Base-by-base conservation (phyloP, 2,888 invertebrate species). In the Augiades crinisus region DNA sequence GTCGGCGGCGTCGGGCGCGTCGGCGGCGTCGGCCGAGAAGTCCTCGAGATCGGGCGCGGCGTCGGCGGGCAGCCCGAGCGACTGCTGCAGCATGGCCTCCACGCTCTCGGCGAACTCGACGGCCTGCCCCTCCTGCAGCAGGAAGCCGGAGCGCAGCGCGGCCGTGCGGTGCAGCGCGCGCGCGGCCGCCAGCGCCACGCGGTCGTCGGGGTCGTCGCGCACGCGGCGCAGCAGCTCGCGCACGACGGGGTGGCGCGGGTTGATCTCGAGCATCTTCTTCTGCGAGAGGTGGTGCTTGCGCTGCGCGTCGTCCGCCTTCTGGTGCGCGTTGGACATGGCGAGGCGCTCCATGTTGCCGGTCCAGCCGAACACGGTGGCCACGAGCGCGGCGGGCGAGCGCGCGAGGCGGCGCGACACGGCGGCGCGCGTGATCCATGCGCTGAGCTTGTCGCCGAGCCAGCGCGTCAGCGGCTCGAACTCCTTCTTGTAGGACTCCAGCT, bases 321-420 rank as follows among this genome's bases (percentile, higher is more conserved):
- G 98, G 83, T 99, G 99, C 10, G 99, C 98, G 87, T 99, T 99
- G 38, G 96, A 95, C 59, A 96, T 87, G 58, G 99, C 98, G 60
- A 99, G 92, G 43, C 99, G 92, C 90, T 99, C 99, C 99, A 99
- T 99, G 86, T 99, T 99, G 68, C 99, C 99, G 66, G 99, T 98
- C 99, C 99, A 99, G 63, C 99, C 99, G 87, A 98, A 99, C 91
- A 96, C 95, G 55, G 96, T 95, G 60, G 99, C 99, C 40, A 99
- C 98, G 45, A 99, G 91, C 45, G 98, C 99, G 81, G 98, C 98
- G 0, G 99, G 99, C 5, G 99, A 98, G 70, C 94, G 95, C 55
- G 94, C 93, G 53, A 99, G 91, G 52, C 98, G 92, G 65, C 98
- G 96, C 2, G 98, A 98, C 16, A 99, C 91, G 46, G 92, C 90